These are phyloP conservation scores for Rhea pennata DNA, from an alignment of 2,113 vertebrate genomes.

Conservation along the genomic window DNA sequence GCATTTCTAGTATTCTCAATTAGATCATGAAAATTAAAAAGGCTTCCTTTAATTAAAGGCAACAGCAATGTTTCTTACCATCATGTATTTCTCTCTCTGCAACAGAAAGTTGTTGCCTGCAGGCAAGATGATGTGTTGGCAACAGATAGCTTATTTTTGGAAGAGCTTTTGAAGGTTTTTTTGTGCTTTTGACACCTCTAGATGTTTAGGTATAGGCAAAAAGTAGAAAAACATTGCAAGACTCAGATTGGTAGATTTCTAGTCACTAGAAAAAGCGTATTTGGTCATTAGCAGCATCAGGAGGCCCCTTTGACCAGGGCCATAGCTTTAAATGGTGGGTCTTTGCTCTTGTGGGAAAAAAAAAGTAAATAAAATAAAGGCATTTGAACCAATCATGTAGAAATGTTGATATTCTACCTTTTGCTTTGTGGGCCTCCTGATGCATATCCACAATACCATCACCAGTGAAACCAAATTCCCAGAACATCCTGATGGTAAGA, in stretches of 20 bases:
- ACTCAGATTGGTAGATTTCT: not conserved
- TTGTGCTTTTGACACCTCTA: not conserved
- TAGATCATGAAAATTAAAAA: not conserved
- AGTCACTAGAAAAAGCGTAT: not conserved
- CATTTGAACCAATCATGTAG: not conserved
- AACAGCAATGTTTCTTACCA: not conserved
- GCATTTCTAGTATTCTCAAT: not conserved
- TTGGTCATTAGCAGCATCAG: not conserved
- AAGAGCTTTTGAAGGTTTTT: not conserved
- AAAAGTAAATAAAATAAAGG: not conserved
- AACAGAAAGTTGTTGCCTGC: not conserved
- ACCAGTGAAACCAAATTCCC: not conserved
- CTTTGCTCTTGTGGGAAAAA: not conserved
- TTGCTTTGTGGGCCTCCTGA: not conserved
- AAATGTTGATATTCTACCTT: not conserved
- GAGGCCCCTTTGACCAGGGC: not conserved
- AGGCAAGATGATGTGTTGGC: not conserved
- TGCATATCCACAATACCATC: not conserved
- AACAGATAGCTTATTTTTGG: conserved; percentile 9
- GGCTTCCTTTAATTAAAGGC: not conserved
- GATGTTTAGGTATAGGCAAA: not conserved
- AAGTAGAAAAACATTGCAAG: not conserved
- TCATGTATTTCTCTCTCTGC: not conserved
- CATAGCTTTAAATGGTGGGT: not conserved
- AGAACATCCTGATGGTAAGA: not conserved